Conservation (phyloP, 2,888 invertebrate species). For the Psococerastis gibbosa region DNA sequence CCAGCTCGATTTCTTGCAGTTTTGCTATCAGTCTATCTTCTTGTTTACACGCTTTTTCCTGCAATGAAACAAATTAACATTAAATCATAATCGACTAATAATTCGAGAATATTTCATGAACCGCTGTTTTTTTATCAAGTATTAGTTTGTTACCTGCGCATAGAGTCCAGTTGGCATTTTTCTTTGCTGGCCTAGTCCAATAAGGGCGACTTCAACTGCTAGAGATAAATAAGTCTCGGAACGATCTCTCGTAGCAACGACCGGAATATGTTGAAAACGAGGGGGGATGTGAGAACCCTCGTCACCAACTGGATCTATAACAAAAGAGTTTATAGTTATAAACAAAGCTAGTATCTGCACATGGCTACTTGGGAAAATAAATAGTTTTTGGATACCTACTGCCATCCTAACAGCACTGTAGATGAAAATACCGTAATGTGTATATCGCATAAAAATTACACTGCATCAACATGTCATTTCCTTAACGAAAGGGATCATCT, state of each 20-base stretch:
- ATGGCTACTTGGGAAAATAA: too few species aligned
- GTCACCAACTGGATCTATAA: slow-evolving; percentile 31
- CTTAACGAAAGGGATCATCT: too few species aligned
- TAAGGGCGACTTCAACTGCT: slow-evolving; percentile 57
- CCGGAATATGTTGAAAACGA: slow-evolving; percentile 52
- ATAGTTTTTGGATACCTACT: too few species aligned
- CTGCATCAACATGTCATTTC: too few species aligned
- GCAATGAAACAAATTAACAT: too few species aligned
- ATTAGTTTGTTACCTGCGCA: slow-evolving; percentile 49
- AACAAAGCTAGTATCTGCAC: too few species aligned
- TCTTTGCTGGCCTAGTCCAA: slow-evolving; percentile 60
- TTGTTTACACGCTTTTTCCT: slow-evolving; percentile 48
- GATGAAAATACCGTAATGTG: too few species aligned
- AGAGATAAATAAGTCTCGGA: slow-evolving; percentile 55
- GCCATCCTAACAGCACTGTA: too few species aligned
- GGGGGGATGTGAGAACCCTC: slow-evolving; percentile 31
- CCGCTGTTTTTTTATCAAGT: too few species aligned
- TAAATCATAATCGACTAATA: too few species aligned
- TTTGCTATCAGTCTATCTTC: slow-evolving; percentile 59
- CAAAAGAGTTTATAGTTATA: slow-evolving; percentile 8
- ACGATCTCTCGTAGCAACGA: slow-evolving; percentile 51
- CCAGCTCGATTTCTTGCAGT: slow-evolving; percentile 56
- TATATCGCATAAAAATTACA: too few species aligned
- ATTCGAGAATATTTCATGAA: too few species aligned
- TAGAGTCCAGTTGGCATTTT: slow-evolving; percentile 61